These are phyloP conservation scores for Spodoptera littoralis DNA, from an alignment of 2,888 invertebrate species.

Conservation along the genomic window DNA sequence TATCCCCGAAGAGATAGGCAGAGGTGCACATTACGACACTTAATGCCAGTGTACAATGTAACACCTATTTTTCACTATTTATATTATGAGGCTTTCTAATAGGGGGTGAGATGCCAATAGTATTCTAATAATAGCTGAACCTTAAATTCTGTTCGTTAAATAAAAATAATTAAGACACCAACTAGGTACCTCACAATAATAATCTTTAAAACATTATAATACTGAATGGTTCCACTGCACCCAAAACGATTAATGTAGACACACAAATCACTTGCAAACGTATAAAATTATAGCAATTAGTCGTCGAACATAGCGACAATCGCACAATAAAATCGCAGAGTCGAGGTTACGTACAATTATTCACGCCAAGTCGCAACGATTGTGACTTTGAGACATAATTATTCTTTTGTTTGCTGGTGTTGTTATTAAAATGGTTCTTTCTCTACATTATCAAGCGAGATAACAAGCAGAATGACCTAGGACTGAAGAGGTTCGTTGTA, in stretches of 20 bases:
- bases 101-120: no score
- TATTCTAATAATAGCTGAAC: no score
- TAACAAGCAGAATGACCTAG: conserved; percentile 41
- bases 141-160: no score
- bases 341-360: conserved; percentile 61
- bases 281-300: conserved; percentile 50
- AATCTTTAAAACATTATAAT: no score
- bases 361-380: conserved; percentile 59
- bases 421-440: conserved; percentile 39
- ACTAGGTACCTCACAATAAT: no score
- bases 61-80: no score
- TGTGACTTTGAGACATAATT: conserved; percentile 46
- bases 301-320: conserved; percentile 41
- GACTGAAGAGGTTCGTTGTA: neutral
- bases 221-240: neutral
- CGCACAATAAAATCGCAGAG: conserved; percentile 52
- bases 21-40: no score
- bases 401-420: conserved; percentile 48
- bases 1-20: no score
- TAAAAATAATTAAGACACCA: no score
- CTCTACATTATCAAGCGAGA: conserved; percentile 27
- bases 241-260: conserved; percentile 12
- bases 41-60: no score
- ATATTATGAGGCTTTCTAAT: no score
- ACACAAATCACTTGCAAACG: conserved; percentile 16